Evolutionary conservation across 2,113 vertebrate genomes (phyloP).

Genomic region (Dermatemys mawii): DNA sequence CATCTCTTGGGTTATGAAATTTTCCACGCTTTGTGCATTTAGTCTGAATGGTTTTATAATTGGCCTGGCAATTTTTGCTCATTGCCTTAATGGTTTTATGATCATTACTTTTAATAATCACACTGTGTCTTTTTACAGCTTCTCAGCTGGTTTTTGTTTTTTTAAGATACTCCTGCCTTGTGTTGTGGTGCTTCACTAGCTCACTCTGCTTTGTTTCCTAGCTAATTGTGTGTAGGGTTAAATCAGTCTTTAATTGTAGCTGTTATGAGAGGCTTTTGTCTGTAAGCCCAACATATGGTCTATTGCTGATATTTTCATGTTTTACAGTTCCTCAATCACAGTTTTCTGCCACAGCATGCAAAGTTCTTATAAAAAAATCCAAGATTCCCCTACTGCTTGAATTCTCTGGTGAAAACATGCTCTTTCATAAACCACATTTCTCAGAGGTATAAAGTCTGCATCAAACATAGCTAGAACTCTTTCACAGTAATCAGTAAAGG

Average conservation of each 20-base stretch:
- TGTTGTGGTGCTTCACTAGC: background rate
- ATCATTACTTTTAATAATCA: background rate
- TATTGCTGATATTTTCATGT: background rate
- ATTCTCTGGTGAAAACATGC: background rate
- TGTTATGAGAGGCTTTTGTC: background rate
- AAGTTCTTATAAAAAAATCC: background rate
- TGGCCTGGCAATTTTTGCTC: background rate
- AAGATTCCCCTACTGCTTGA: background rate
- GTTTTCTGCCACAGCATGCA: background rate
- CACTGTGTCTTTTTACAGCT: background rate
- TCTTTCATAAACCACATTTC: background rate
- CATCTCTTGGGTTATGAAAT: background rate
- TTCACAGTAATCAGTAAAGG: background rate
- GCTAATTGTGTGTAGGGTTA: background rate
- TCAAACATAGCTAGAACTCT: background rate
- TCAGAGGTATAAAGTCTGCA: background rate
- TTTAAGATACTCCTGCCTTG: background rate
- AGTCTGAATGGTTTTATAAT: background rate
- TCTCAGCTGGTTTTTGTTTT: background rate
- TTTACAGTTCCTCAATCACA: background rate
- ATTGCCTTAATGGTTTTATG: background rate
- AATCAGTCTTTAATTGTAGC: background rate
- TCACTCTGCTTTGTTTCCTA: background rate
- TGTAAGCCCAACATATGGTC: background rate
- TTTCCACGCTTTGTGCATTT: background rate